phyloP scores from a whole-genome alignment of 1,140 invertebrate species.

The Eueides isabella region DNA sequence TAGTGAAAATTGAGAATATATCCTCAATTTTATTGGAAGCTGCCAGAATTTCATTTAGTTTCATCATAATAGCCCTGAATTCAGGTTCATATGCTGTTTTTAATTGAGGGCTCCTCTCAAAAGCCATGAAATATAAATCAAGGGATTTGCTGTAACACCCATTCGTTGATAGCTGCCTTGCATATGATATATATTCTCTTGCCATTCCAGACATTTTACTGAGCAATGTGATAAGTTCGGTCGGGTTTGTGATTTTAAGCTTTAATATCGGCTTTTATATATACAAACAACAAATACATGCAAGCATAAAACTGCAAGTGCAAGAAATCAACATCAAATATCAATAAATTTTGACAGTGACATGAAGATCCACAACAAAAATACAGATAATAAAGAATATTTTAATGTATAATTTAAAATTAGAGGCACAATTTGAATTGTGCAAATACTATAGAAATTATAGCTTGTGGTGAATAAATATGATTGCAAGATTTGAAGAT shows the following conservation, averaged over 20 bases:
- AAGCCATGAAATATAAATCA: slow-evolving; percentile 64
- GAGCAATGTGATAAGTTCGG: neutral
- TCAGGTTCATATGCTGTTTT: slow-evolving; percentile 53
- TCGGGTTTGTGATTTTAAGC: neutral
- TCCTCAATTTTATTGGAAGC: slow-evolving; percentile 56
- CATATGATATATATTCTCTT: slow-evolving; percentile 50
- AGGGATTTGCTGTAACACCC: slow-evolving; percentile 60
- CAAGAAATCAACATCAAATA: neutral
- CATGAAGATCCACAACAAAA: slow-evolving; percentile 7
- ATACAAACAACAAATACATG: too few species aligned
- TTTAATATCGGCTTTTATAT: neutral
- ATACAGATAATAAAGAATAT: slow-evolving; percentile 1
- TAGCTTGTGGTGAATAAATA: too few species aligned
- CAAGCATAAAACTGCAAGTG: neutral
- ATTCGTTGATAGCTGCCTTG: slow-evolving; percentile 47
- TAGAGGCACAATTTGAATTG: too few species aligned
- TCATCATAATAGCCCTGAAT: slow-evolving; percentile 55
- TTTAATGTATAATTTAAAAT: too few species aligned
- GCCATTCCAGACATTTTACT: slow-evolving; percentile 44
- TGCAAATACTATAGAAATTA: too few species aligned
- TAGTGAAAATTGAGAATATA: slow-evolving; percentile 62
- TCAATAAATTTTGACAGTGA: slow-evolving; percentile 10
- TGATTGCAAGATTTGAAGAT: too few species aligned
- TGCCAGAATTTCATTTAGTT: slow-evolving; percentile 51
- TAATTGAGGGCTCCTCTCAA: slow-evolving; percentile 55